Conservation (phyloP, 37 sponge, comb jelly and placozoan genomes). For the Ephydatia muelleri region DNA sequence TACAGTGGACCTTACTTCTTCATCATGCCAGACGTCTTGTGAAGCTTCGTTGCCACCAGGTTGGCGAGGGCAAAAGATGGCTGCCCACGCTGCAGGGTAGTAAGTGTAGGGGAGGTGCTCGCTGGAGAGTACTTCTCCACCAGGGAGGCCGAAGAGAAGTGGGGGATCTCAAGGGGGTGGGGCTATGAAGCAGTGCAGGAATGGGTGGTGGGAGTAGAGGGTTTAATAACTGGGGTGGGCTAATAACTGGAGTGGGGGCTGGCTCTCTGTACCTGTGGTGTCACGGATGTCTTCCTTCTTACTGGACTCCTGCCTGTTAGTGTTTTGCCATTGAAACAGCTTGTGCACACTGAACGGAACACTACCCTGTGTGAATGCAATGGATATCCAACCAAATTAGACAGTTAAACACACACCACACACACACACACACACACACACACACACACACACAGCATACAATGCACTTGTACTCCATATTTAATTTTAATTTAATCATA, state of each 20-base stretch:
- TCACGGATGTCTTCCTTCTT: constrained; percentile 25
- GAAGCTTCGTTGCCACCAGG: constrained; percentile 73
- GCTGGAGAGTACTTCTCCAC: constrained; percentile 38
- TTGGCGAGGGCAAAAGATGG: constrained; percentile 95
- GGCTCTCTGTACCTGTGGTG: background rate
- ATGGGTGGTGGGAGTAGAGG: background rate
- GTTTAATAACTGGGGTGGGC: background rate
- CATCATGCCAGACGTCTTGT: constrained; percentile 39
- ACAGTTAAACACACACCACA: background rate
- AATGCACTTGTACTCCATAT: too few species aligned
- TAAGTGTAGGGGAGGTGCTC: constrained; percentile 71
- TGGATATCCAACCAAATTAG: too few species aligned
- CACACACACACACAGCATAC: background rate
- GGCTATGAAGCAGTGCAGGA: background rate
- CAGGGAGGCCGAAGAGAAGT: constrained; percentile 72
- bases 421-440: background rate
- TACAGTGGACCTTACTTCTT: constrained; percentile 48
- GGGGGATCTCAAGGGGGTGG: constrained; percentile 72
- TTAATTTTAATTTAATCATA: too few species aligned
- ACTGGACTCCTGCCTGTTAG: constrained; percentile 44
- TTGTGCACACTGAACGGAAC: constrained; percentile 76
- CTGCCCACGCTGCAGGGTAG: constrained; percentile 77
- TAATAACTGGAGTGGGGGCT: background rate
- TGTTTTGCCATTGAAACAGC: constrained; percentile 85
- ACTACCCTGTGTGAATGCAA: constrained; percentile 67